phyloP scores from a whole-genome alignment of 2,797 vertebrate genomes.

The Balearica regulorum region DNA sequence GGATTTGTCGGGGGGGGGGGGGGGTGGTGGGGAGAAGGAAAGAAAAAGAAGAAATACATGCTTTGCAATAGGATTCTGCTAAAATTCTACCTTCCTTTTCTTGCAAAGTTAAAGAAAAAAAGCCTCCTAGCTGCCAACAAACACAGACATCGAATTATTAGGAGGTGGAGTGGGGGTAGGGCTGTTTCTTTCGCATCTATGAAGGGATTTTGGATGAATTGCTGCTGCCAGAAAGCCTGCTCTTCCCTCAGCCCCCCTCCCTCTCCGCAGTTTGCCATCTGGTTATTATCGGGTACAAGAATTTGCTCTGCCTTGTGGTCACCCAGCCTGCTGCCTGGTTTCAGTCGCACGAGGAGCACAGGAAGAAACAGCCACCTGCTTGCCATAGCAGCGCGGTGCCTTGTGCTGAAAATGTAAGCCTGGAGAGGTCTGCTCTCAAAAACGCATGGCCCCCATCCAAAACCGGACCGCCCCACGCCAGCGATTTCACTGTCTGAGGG shows the following conservation, averaged over 20 bases:
- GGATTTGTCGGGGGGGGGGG: neutral
- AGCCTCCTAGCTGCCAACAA: neutral
- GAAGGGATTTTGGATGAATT: neutral
- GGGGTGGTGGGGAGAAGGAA: neutral
- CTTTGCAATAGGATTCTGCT: slow-evolving; percentile 9
- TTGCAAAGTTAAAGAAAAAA: neutral
- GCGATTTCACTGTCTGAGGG: accelerated
- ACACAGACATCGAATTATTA: neutral
- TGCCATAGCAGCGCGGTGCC: accelerated
- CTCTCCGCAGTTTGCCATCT: neutral
- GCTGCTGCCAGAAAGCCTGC: neutral
- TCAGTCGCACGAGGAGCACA: accelerated
- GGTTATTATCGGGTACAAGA: neutral
- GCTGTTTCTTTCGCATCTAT: neutral
- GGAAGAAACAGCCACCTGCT: neutral
- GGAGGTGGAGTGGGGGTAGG: neutral
- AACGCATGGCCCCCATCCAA: neutral
- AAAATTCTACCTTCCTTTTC: slow-evolving; percentile 33
- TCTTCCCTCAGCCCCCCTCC: neutral
- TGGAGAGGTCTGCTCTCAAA: neutral
- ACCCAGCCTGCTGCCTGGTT: neutral
- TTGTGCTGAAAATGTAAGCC: neutral
- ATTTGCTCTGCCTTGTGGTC: neutral
- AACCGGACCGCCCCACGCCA: accelerated
- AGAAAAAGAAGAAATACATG: neutral